Evolutionary conservation across 2,113 vertebrate species (phyloP).

Genomic region (Percopsis transmontana): DNA sequence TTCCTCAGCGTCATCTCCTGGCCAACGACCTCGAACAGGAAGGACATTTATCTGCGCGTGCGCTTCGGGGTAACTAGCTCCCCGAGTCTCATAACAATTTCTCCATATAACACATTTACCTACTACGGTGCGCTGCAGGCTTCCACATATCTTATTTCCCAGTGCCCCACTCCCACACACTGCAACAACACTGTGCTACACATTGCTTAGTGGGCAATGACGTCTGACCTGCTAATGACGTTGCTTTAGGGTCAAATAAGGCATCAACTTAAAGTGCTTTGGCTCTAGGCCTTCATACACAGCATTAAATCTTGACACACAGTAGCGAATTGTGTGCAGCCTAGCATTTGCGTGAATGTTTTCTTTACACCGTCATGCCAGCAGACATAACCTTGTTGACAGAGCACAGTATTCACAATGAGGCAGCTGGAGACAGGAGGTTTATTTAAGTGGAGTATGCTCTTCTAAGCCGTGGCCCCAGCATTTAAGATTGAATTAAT

Average conservation of each 20-base stretch:
- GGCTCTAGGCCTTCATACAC: conserved; percentile 5
- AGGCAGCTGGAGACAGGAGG: conserved; percentile 9
- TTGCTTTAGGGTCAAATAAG: conserved; percentile 49
- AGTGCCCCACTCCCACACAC: conserved; percentile 41
- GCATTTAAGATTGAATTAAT: background rate
- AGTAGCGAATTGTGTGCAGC: conserved; percentile 4
- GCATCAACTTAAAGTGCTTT: conserved; percentile 32
- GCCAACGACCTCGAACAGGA: background rate
- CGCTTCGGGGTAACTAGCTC: conserved; percentile 62
- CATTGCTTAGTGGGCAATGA: conserved; percentile 25
- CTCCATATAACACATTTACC: conserved; percentile 61
- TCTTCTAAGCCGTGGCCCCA: background rate
- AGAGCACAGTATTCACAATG: conserved; percentile 9
- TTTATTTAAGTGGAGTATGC: conserved; percentile 10
- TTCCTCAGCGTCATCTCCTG: no score
- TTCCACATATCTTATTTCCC: conserved; percentile 63
- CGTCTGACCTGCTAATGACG: conserved; percentile 51
- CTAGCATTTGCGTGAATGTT: conserved; percentile 16
- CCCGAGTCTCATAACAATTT: conserved; percentile 71
- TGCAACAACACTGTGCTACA: conserved; percentile 30
- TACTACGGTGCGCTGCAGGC: conserved; percentile 45
- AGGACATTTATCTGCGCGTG: conserved; percentile 58
- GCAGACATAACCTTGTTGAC: conserved; percentile 8
- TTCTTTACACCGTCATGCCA: background rate
- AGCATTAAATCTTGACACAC: background rate